phyloP scores from a whole-genome alignment of 1,140 invertebrate genomes.

The Drosophila baimaii region DNA sequence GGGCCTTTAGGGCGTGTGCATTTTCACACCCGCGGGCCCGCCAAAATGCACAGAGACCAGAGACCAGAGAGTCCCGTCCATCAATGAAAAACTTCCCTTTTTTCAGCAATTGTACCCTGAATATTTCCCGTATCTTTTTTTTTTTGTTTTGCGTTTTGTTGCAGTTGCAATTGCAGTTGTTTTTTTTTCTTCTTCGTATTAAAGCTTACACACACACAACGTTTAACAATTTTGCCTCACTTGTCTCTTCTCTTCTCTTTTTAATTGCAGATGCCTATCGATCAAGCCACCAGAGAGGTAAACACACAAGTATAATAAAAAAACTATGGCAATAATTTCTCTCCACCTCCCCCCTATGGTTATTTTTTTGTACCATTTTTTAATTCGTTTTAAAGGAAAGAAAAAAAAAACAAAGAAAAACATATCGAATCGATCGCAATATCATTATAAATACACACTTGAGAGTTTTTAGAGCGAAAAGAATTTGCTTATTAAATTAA shows the following conservation, averaged over 20 bases:
- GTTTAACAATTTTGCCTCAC: slow-evolving; percentile 77
- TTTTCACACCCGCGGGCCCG: slow-evolving; percentile 78
- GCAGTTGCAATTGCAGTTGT: slow-evolving; percentile 16
- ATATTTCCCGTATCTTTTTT: slow-evolving; percentile 12
- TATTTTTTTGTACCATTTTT: slow-evolving; percentile 11
- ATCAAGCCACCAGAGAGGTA: slow-evolving; percentile 89
- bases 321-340: slow-evolving; percentile 77
- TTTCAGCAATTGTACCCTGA: slow-evolving; percentile 28
- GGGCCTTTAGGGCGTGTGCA: slow-evolving; percentile 63
- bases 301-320: slow-evolving; percentile 81
- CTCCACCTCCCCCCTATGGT: slow-evolving; percentile 25
- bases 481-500: slow-evolving; percentile 77
- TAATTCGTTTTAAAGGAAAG: slow-evolving; percentile 27
- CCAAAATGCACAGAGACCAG: slow-evolving; percentile 32
- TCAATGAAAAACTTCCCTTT: slow-evolving; percentile 44
- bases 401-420: slow-evolving; percentile 18
- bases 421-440: slow-evolving; percentile 45
- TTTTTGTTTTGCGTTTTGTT: slow-evolving; percentile 22
- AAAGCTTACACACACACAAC: slow-evolving; percentile 66
- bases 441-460: slow-evolving; percentile 57
- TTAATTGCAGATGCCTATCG: slow-evolving; percentile 89
- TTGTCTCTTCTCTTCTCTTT: slow-evolving; percentile 85
- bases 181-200: slow-evolving; percentile 36
- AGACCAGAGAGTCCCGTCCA: slow-evolving; percentile 1
- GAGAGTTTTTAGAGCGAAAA: slow-evolving; percentile 84